Conservation (phyloP, 2,888 invertebrate genomes). For the Harpalus rufipes region DNA sequence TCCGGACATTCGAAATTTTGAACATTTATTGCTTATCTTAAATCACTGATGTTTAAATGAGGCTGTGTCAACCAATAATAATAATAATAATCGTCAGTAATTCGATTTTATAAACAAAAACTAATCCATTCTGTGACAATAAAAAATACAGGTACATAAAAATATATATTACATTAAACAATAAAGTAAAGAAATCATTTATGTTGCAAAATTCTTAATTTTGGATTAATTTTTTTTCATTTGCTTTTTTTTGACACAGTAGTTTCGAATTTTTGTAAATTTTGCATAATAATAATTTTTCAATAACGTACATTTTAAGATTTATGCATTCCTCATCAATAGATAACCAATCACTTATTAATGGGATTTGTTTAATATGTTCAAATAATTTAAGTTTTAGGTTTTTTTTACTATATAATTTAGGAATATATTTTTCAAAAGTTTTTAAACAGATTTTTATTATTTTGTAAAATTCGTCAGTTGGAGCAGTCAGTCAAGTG, state of each 20-base stretch:
- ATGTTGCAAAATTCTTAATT: neutral
- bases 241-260: neutral
- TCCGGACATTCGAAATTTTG: too few relatives aligned
- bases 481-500: slow-evolving; percentile 7
- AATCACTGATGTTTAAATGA: too few relatives aligned
- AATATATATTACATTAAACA: neutral
- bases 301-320: neutral
- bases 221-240: neutral
- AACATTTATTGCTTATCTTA: too few relatives aligned
- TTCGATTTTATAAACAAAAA: too few relatives aligned
- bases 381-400: neutral
- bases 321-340: neutral
- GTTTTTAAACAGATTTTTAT: neutral
- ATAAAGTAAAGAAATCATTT: neutral
- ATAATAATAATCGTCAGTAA: too few relatives aligned
- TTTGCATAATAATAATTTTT: neutral
- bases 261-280: neutral
- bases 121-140: too few relatives aligned
- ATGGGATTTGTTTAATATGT: neutral
- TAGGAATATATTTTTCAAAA: neutral
- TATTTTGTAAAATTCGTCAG: neutral
- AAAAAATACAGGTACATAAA: neutral
- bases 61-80: too few relatives aligned
- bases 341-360: neutral
- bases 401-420: neutral